Evolutionary conservation across 1,140 invertebrate species (phyloP).

Genomic region (Eriosoma lanigerum): DNA sequence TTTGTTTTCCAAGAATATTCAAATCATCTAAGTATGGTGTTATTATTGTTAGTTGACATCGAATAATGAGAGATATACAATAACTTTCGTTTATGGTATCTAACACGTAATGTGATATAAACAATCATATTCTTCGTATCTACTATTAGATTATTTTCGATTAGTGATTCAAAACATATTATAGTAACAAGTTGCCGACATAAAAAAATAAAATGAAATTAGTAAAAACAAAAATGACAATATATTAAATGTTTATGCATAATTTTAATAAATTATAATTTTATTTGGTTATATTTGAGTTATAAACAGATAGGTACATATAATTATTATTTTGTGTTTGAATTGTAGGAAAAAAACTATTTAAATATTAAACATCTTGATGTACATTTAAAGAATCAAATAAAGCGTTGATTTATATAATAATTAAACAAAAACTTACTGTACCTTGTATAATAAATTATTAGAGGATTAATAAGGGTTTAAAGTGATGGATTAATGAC

Average conservation of each 20-base stretch:
- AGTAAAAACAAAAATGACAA: background rate
- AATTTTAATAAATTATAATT: background rate
- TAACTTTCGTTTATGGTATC: conserved; percentile 15
- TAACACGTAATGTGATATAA: background rate
- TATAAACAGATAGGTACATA: too few species aligned
- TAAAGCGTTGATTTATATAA: too few species aligned
- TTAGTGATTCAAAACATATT: background rate
- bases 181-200: background rate
- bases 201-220: background rate
- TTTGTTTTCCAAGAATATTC: conserved; percentile 22
- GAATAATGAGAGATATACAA: background rate
- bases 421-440: too few species aligned
- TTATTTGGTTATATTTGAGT: too few species aligned
- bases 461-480: too few species aligned
- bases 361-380: too few species aligned
- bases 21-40: background rate
- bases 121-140: background rate
- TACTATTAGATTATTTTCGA: background rate
- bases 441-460: too few species aligned
- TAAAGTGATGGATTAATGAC: too few species aligned
- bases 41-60: background rate
- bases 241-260: background rate
- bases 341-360: too few species aligned
- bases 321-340: too few species aligned
- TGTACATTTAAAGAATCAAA: too few species aligned